Percentiles rank a stretch among this genome's conserved stretches.
phyloP scores from a whole-genome alignment of 2,113 vertebrate genomes.

The Caretta caretta region DNA sequence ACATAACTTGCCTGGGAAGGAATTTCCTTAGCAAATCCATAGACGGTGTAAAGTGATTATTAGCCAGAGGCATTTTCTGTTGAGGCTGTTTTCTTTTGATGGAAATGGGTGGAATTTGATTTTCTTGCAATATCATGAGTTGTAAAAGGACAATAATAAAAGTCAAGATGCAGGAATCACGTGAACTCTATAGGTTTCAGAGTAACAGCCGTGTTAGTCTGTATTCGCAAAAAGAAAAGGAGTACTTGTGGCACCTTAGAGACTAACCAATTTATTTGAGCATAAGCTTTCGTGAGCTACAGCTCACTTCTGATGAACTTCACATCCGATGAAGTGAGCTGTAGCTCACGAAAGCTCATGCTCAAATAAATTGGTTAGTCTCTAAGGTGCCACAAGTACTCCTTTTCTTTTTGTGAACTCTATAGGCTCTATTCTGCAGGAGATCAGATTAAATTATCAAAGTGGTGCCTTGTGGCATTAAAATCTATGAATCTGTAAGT shows the following conservation, averaged over 20 bases:
- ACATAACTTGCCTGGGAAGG: background rate
- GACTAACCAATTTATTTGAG: no score
- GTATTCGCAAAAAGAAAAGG: no score
- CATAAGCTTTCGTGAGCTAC: no score
- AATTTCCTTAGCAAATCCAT: background rate
- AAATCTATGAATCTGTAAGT: background rate
- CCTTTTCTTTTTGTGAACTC: no score
- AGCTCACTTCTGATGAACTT: no score
- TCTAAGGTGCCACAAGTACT: no score
- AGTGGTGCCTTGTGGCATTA: background rate
- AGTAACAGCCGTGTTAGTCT: no score
- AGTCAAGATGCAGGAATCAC: background rate
- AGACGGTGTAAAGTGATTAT: background rate
- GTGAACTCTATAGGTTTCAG: background rate
- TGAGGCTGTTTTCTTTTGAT: background rate
- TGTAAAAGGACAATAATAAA: background rate
- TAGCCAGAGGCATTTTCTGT: background rate
- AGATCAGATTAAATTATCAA: background rate
- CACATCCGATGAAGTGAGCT: no score
- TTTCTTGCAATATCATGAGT: background rate
- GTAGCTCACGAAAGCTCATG: no score
- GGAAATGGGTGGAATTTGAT: rapidly evolving
- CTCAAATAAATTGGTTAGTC: no score
- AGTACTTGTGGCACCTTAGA: no score
- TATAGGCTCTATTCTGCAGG: background rate